Evolutionary conservation across 2,113 vertebrate genomes (phyloP).

Genomic region (Acanthisitta chloris): DNA sequence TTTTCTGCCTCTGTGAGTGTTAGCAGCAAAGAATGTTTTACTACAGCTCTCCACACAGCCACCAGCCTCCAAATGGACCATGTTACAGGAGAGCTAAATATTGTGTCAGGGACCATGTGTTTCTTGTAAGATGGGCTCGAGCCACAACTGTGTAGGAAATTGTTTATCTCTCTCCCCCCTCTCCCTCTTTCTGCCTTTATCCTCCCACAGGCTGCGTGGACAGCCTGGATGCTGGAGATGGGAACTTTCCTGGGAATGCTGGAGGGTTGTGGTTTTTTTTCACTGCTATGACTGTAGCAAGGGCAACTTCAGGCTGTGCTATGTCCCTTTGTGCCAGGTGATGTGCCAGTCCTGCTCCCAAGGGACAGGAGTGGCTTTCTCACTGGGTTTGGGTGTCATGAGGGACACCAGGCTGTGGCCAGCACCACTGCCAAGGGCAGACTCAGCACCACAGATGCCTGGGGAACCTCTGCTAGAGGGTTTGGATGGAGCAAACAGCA

Average conservation of each 20-base stretch:
- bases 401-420: background rate
- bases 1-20: slow-evolving; percentile 3
- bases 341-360: background rate
- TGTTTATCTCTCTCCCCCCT: slow-evolving; percentile 52
- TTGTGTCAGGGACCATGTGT: slow-evolving; percentile 76
- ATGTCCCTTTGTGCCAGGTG: background rate
- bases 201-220: slow-evolving; percentile 11
- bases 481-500: background rate
- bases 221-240: background rate
- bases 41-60: slow-evolving; percentile 71
- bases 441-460: background rate
- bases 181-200: background rate
- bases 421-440: background rate
- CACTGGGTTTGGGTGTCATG: fast-evolving
- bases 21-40: slow-evolving; percentile 67
- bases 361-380: fast-evolving
- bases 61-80: slow-evolving; percentile 78
- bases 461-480: background rate
- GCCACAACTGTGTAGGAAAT: slow-evolving; percentile 59
- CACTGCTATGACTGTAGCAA: fast-evolving
- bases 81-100: slow-evolving; percentile 67
- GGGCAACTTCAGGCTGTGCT: background rate
- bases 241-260: background rate
- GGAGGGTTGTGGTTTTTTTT: fast-evolving
- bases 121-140: slow-evolving; percentile 69